A percentile compares a stretch with the other conserved stretches of the same genome.
Conservation (phyloP, 2,113 vertebrate genomes). For the Puma concolor region DNA sequence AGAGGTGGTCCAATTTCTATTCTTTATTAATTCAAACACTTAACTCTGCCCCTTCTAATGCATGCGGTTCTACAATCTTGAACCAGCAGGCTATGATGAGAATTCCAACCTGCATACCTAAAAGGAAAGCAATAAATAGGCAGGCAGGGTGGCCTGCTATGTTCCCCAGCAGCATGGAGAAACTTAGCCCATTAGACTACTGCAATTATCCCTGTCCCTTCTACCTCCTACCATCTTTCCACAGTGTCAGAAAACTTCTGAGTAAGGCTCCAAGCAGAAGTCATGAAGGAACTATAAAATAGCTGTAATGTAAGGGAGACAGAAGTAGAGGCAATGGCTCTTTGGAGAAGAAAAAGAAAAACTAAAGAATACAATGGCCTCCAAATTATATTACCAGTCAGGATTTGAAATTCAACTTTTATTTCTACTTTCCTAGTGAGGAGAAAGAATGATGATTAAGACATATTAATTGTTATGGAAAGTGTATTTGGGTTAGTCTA, state of each 20-base stretch:
- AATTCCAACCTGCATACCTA: not conserved
- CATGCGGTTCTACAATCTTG: slow-evolving; percentile 32
- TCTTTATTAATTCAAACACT: slow-evolving; percentile 39
- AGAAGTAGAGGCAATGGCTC: not conserved
- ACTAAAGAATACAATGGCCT: not conserved
- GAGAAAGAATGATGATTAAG: not conserved
- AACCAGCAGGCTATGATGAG: slow-evolving; percentile 20
- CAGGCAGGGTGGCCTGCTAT: not conserved
- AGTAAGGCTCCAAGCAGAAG: not conserved
- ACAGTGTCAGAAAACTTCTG: not conserved
- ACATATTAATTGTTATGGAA: not conserved
- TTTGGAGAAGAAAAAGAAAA: not conserved
- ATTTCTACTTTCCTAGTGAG: not conserved
- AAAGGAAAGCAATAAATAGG: not conserved
- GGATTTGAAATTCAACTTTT: not conserved
- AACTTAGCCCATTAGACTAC: not conserved
- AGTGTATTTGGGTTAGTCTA: not conserved
- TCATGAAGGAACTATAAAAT: not conserved
- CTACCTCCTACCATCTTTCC: not conserved
- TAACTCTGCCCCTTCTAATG: not conserved
- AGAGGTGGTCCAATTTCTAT: slow-evolving; percentile 38
- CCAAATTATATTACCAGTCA: not conserved
- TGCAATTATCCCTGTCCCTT: not conserved
- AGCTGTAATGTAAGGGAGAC: not conserved
- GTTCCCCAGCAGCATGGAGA: not conserved